Evolutionary conservation across 2,113 vertebrate species (phyloP), one percentile per base, ranked within the genome.

Genomic region (Salvelinus fontinalis): DNA sequence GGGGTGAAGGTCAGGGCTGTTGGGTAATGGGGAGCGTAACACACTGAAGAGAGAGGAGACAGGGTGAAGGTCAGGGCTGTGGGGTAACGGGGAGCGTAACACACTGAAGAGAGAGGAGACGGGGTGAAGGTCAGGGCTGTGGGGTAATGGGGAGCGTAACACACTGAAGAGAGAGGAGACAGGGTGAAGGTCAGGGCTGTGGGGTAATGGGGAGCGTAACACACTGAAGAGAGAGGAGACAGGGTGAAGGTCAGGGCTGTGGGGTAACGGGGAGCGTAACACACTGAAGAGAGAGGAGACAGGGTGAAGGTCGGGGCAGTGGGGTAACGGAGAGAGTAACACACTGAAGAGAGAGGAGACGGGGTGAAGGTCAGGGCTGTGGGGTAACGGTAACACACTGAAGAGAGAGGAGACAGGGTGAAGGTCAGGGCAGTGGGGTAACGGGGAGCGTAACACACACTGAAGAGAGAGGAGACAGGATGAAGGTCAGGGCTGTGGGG

Each of bases 401-500:
- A 39, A 9, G 8, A 99, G 79, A 98, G 74, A 22, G 97, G 97
- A 0, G 98, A 99, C 70, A 99, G 91, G 84, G 97, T 26, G 74
- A 99, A 99, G 0, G 98, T 99, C 84, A 97, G 83, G 24, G 91
- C 92, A 0, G 95, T 94, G 26, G 90, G 92, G 86, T 96, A 93
- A 81, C 87, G 90, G 0, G 94, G 93, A n/a, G 88, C 96, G 57
- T 99, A 98, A 85, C 97, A 99, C 70, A 99, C 95, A 0, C 98
- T 99, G 90, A 31, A 84, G 7, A 73, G 60, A 75, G 79, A 82
- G 68, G 72, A 78, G 57, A 75, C 22, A 79, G 68, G 5, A 6
- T 51, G n/a, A 7, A 34, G 34, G 34, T 34, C 34, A 7, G 34
- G 0, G 34, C 34, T 6, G 34, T 34, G 34, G 34, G 34, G 31